A percentile compares a stretch with the other conserved stretches of the same genome.
These are phyloP conservation scores for Phaetusa simplex DNA, from an alignment of 2,113 vertebrate species.

Conservation along the genomic window DNA sequence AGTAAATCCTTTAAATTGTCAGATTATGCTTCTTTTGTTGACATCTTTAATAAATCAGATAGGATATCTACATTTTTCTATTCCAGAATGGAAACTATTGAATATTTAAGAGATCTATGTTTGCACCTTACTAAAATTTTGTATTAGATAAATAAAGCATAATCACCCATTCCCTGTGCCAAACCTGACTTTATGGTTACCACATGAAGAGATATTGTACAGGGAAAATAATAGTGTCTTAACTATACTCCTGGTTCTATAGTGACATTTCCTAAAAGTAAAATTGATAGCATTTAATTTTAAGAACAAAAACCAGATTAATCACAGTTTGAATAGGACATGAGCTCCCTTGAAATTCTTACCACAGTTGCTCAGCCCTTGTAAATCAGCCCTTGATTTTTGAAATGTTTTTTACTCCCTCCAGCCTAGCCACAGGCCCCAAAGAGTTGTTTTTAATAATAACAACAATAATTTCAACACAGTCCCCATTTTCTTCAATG, in stretches of 20 bases:
- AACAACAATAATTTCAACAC: not conserved
- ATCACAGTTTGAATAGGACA: not conserved
- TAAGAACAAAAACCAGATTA: not conserved
- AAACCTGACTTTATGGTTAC: not conserved
- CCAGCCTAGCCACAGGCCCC: not conserved
- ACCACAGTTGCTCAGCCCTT: not conserved
- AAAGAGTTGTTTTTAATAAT: not conserved
- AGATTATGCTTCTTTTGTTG: constrained; percentile 8
- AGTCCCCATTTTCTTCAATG: not conserved
- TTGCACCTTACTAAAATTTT: not conserved
- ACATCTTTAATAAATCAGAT: constrained; percentile 1
- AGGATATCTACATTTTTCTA: constrained; percentile 1
- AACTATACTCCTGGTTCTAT: not conserved
- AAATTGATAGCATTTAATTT: constrained; percentile 1
- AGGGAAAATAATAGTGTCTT: not conserved
- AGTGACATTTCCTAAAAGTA: not conserved
- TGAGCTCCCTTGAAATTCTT: not conserved
- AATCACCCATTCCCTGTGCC: not conserved
- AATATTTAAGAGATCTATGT: not conserved
- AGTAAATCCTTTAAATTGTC: constrained; percentile 3
- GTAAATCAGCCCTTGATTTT: not conserved
- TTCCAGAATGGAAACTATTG: not conserved
- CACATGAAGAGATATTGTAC: not conserved
- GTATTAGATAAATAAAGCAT: not conserved
- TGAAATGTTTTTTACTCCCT: not conserved